phyloP scores from a whole-genome alignment of 2,888 invertebrate species.

The Folsomia manolachei region DNA sequence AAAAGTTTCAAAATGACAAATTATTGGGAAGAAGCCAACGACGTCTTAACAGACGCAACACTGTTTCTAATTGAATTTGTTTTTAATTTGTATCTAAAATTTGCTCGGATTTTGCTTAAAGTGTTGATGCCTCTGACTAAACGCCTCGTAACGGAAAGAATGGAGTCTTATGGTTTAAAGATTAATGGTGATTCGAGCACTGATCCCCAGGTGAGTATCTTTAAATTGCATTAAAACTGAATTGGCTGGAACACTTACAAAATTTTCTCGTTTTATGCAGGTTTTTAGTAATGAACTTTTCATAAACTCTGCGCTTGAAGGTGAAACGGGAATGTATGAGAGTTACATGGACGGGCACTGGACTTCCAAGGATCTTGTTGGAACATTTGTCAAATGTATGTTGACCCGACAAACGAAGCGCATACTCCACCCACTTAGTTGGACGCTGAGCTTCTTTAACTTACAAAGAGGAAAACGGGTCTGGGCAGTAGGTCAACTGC shows the following conservation, averaged over 20 bases:
- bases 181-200: not conserved
- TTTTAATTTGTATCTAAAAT: not conserved
- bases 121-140: not conserved
- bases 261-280: not conserved
- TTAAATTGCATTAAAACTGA: not conserved
- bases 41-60: not conserved
- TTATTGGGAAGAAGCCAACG: no score
- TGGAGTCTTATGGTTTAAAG: not conserved
- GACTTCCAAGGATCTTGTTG: not conserved
- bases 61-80: not conserved
- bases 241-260: not conserved
- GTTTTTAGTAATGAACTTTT: not conserved
- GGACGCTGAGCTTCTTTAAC: slow-evolving; percentile 34
- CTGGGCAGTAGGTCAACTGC: slow-evolving; percentile 37
- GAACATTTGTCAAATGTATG: not conserved
- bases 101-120: not conserved
- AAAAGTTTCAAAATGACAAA: no score
- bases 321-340: not conserved
- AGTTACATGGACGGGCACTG: not conserved
- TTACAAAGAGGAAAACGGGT: slow-evolving; percentile 35
- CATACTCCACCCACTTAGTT: slow-evolving; percentile 31
- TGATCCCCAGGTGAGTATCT: not conserved
- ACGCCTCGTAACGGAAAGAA: not conserved
- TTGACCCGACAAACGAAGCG: slow-evolving; percentile 11
- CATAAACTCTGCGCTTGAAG: not conserved